A percentile compares a stretch with the other conserved stretches of the same genome.
Conservation (phyloP, 2,888 invertebrate species). For the Rutpela maculata region DNA sequence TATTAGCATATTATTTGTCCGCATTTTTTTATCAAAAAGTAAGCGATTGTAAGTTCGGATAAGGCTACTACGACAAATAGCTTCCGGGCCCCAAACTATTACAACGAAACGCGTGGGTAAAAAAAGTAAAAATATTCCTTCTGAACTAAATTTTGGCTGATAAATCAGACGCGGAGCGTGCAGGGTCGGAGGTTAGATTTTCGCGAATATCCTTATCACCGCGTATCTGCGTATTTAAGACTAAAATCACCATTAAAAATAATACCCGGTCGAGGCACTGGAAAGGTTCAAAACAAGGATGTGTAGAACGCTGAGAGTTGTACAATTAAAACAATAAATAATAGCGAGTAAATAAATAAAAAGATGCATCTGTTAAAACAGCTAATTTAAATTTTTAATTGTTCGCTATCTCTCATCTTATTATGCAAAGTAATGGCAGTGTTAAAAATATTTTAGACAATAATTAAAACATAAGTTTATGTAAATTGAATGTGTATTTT, state of each 20-base stretch:
- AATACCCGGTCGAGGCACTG: neutral
- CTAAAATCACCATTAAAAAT: slow-evolving; percentile 2
- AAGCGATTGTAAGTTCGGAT: neutral
- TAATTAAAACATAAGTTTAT: slow-evolving; percentile 29
- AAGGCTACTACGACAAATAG: neutral
- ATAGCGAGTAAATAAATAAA: neutral
- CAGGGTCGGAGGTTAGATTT: slow-evolving; percentile 3
- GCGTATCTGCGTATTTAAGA: neutral
- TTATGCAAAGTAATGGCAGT: slow-evolving; percentile 19
- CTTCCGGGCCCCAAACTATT: neutral
- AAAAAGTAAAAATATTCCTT: slow-evolving; percentile 1
- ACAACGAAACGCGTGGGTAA: neutral
- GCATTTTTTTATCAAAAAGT: neutral
- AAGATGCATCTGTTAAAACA: slow-evolving; percentile 1
- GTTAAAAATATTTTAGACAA: slow-evolving; percentile 25
- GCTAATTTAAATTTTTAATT: slow-evolving; percentile 24
- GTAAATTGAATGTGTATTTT: slow-evolving; percentile 17
- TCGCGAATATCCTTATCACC: neutral
- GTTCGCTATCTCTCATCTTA: slow-evolving; percentile 19
- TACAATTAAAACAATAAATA: neutral
- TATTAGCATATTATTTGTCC: too few relatives aligned
- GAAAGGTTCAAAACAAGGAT: neutral
- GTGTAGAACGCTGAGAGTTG: neutral
- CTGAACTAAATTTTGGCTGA: slow-evolving; percentile 1
- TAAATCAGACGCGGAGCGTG: neutral